Conservation (phyloP, 2,797 vertebrate species). For the Phrynocephalus guinanensis region DNA sequence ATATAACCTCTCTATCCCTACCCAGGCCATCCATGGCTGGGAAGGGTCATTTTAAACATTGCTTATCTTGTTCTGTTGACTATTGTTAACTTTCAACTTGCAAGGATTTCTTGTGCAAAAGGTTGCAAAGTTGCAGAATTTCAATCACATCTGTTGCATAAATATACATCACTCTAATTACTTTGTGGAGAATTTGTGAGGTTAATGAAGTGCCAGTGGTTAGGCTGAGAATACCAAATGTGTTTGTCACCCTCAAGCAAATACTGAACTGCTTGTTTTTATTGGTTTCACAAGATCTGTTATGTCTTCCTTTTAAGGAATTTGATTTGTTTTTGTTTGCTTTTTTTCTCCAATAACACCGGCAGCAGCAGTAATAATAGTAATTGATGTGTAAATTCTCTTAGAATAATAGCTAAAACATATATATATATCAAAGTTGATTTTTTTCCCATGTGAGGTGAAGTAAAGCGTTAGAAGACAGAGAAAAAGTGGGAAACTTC, state of each 20-base stretch:
- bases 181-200: background rate
- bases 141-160: background rate
- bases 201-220: slow-evolving; percentile 6
- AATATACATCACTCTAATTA: background rate
- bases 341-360: background rate
- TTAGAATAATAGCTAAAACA: background rate
- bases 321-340: background rate
- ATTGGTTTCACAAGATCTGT: background rate
- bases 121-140: slow-evolving; percentile 1
- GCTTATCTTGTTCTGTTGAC: background rate
- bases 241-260: slow-evolving; percentile 27
- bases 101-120: background rate
- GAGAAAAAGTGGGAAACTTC: background rate
- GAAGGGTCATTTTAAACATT: background rate
- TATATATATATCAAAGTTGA: background rate
- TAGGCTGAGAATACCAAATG: slow-evolving; percentile 11
- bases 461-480: background rate
- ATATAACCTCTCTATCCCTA: background rate
- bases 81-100: background rate
- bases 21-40: background rate
- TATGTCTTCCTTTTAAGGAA: background rate
- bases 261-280: background rate
- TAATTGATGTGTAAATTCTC: background rate
- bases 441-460: background rate
- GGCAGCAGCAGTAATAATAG: background rate